Evolutionary conservation across 2,113 vertebrate species (phyloP).

Genomic region (Pseudolaguvia tuberculata): DNA sequence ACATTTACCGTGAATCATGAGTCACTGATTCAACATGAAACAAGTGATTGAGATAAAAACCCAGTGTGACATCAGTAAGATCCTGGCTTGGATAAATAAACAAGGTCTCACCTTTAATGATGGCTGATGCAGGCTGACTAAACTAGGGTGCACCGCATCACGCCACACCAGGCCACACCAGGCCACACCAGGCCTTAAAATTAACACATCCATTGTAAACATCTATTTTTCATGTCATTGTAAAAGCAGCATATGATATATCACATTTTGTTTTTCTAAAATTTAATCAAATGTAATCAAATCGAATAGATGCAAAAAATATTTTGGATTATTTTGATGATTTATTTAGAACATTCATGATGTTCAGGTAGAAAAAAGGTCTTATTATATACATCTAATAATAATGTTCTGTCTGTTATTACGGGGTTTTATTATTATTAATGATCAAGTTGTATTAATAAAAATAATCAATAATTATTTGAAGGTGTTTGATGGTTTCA

Average conservation of each 20-base stretch:
- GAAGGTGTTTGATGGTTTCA: not conserved
- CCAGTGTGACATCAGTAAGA: constrained; percentile 16
- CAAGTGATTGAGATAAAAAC: not conserved
- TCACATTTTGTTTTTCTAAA: no score
- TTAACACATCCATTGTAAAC: not conserved
- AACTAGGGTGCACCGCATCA: not conserved
- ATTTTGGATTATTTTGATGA: no score
- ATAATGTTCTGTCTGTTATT: no score
- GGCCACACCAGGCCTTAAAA: not conserved
- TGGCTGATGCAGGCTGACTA: not conserved
- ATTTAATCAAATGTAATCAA: no score
- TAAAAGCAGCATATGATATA: not conserved
- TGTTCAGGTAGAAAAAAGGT: no score
- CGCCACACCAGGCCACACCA: no score
- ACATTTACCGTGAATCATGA: constrained; percentile 20
- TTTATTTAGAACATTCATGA: no score
- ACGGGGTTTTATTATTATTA: no score
- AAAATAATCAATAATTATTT: no score
- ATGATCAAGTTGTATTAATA: no score
- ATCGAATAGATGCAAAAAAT: not conserved
- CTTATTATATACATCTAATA: no score
- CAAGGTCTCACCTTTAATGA: not conserved
- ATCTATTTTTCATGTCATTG: not conserved
- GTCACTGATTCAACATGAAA: constrained; percentile 30
- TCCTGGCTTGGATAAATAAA: not conserved